Evolutionary conservation across 92 coral and sea anemone species (phyloP).

Genomic region (Epizoanthus rinbou): DNA sequence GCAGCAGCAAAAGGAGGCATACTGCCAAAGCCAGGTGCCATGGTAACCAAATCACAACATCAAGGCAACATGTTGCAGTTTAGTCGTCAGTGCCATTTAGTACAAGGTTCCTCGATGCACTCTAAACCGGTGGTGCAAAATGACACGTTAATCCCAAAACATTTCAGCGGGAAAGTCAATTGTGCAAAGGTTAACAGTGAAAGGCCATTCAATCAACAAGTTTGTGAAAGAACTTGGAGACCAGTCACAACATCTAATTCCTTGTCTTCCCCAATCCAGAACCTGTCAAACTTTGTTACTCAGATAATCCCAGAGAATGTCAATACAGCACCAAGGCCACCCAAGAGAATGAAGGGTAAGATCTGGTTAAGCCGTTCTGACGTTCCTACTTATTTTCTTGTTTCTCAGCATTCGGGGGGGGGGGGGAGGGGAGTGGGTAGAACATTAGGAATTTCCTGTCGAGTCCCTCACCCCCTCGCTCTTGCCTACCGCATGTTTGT

Average conservation of each 20-base stretch:
- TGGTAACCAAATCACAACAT: neutral
- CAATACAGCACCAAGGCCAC: constrained; percentile 38
- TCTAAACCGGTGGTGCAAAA: neutral
- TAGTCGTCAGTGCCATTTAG: neutral
- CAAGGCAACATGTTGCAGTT: neutral
- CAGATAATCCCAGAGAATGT: constrained; percentile 73
- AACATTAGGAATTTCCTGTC: too few species aligned
- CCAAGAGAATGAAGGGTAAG: constrained; percentile 47
- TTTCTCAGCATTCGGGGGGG: too few species aligned
- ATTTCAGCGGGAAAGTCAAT: neutral
- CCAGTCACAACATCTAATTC: neutral
- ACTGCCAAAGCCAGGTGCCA: constrained; percentile 6
- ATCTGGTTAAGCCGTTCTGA: too few species aligned
- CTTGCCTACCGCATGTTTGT: too few species aligned
- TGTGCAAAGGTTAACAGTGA: neutral
- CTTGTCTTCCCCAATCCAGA: constrained; percentile 69
- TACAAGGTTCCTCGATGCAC: neutral
- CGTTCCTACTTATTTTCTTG: too few species aligned
- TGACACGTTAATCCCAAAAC: neutral
- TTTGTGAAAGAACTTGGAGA: constrained; percentile 18
- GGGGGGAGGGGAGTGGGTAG: too few species aligned
- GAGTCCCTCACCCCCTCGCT: too few species aligned
- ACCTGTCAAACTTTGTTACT: constrained; percentile 84
- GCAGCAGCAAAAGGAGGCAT: constrained; percentile 8
- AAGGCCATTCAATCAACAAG: neutral